A percentile compares a stretch with the other conserved stretches of the same genome.
phyloP scores from a whole-genome alignment of 2,888 invertebrate species.

The Herminia tarsipennalis region DNA sequence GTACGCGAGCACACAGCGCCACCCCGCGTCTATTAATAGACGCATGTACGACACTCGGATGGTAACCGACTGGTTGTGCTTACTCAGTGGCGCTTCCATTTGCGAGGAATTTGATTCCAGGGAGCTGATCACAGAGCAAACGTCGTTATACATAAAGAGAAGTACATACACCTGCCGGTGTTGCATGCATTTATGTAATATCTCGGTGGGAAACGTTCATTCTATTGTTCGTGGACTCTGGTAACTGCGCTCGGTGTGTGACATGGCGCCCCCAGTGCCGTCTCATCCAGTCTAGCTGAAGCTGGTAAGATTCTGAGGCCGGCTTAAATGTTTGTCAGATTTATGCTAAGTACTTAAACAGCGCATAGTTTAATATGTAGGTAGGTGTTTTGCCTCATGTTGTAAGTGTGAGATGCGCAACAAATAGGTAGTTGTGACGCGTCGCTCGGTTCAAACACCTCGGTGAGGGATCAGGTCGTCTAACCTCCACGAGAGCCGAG shows the following conservation, averaged over 20 bases:
- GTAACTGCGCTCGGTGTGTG: no score
- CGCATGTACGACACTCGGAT: slow-evolving; percentile 33
- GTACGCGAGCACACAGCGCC: slow-evolving; percentile 15
- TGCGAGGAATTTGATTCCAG: slow-evolving; percentile 39
- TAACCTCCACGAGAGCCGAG: slow-evolving; percentile 4
- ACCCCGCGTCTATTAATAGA: slow-evolving; percentile 42
- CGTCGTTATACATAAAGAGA: background rate
- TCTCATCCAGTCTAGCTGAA: slow-evolving; percentile 3
- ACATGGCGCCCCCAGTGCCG: background rate
- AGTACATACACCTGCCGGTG: background rate
- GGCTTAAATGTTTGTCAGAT: no score
- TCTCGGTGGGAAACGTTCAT: background rate
- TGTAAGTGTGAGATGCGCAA: background rate
- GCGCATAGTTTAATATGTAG: background rate
- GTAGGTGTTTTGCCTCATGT: background rate
- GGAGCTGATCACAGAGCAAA: slow-evolving; percentile 12
- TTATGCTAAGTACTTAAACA: background rate
- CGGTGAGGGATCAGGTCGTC: background rate
- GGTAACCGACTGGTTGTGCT: slow-evolving; percentile 44
- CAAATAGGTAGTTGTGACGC: slow-evolving; percentile 1
- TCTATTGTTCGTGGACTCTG: background rate
- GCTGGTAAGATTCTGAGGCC: no score
- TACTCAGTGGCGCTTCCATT: slow-evolving; percentile 44
- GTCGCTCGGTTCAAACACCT: slow-evolving; percentile 14
- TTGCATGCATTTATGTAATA: slow-evolving; percentile 4